Evolutionary conservation across 64 coral and sea anemone species (phyloP).

Genomic region (Actinia equina): DNA sequence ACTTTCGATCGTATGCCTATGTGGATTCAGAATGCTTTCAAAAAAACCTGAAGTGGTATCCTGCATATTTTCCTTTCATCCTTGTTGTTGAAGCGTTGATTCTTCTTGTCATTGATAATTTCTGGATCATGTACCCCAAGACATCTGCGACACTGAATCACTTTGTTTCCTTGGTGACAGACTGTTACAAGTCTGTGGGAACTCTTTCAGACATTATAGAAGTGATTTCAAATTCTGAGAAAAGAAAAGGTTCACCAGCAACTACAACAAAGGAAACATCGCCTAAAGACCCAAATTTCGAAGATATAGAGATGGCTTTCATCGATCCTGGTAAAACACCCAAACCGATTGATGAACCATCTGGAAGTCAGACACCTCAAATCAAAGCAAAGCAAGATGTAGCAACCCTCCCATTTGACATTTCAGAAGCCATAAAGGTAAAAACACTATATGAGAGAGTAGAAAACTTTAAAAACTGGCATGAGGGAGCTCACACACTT

Average conservation of each 20-base stretch:
- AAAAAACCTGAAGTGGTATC: neutral
- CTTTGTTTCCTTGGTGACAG: slow-evolving; percentile 46
- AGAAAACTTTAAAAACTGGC: neutral
- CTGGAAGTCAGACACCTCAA: neutral
- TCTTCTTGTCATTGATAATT: slow-evolving; percentile 13
- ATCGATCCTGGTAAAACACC: neutral
- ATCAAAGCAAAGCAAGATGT: neutral
- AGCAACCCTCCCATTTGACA: neutral
- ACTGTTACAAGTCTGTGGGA: slow-evolving; percentile 42
- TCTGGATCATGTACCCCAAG: slow-evolving; percentile 40
- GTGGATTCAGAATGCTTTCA: slow-evolving; percentile 13
- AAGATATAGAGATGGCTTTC: neutral
- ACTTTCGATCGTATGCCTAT: slow-evolving; percentile 10
- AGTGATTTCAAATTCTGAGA: slow-evolving; percentile 8
- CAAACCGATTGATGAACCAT: neutral
- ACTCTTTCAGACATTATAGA: slow-evolving; percentile 35
- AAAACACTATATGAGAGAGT: slow-evolving; percentile 8
- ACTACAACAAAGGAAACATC: neutral
- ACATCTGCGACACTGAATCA: slow-evolving; percentile 47
- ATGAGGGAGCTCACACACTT: neutral
- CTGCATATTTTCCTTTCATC: slow-evolving; percentile 27
- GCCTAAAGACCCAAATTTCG: neutral
- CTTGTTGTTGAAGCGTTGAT: neutral
- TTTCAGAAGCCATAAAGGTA: slow-evolving; percentile 2
- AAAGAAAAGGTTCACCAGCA: neutral